phyloP scores from a whole-genome alignment of 2,797 vertebrate species.

The Micrastur ruficollis region DNA sequence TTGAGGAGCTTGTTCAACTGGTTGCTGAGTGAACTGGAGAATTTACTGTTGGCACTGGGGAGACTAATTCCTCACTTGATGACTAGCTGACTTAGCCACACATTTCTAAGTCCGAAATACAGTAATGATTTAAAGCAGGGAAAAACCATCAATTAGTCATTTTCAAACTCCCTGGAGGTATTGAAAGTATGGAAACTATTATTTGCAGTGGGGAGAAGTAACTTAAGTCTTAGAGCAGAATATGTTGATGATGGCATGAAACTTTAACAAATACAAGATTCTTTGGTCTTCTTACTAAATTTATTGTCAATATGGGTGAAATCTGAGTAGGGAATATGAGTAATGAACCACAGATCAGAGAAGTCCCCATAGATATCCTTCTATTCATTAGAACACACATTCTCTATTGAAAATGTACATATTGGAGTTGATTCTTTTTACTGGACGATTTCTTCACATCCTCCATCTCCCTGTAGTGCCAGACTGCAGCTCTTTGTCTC shows the following conservation, averaged over 20 bases:
- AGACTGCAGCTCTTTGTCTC: conserved; percentile 29
- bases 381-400: conserved; percentile 54
- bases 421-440: conserved; percentile 32
- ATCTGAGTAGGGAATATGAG: conserved; percentile 56
- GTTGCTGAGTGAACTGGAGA: conserved; percentile 57
- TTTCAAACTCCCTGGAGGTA: conserved; percentile 36
- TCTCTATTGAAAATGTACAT: conserved; percentile 44
- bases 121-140: conserved; percentile 65
- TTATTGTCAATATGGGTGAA: conserved; percentile 64
- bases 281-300: conserved; percentile 22
- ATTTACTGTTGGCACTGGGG: conserved; percentile 56
- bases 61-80: conserved; percentile 20
- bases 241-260: conserved; percentile 32
- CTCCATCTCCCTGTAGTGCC: conserved; percentile 11
- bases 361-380: conserved; percentile 51
- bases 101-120: conserved; percentile 35
- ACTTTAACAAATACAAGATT: conserved; percentile 48
- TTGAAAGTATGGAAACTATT: conserved; percentile 50
- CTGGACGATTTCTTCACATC: conserved; percentile 24
- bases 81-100: conserved; percentile 6
- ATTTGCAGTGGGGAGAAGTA: conserved; percentile 41
- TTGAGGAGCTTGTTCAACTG: conserved; percentile 46
- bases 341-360: conserved; percentile 62
- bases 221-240: conserved; percentile 34
- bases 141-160: conserved; percentile 63